Conservation (phyloP, 2,797 vertebrate species). For the Rhinophrynus dorsalis region DNA sequence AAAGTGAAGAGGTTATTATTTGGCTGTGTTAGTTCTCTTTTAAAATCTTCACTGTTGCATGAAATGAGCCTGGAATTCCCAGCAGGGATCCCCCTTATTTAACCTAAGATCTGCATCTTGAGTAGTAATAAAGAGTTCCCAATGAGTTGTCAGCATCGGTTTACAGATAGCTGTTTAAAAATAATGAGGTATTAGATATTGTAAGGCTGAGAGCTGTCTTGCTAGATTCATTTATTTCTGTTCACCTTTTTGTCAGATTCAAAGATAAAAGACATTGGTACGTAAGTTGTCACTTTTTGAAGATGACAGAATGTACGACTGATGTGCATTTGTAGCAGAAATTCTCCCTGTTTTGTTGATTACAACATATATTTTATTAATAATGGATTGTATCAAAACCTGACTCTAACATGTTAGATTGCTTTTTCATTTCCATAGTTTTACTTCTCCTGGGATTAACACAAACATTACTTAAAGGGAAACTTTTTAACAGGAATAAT, state of each 20-base stretch:
- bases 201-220: constrained; percentile 75
- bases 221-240: constrained; percentile 77
- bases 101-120: constrained; percentile 57
- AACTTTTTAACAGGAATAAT: too few relatives aligned
- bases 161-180: constrained; percentile 82
- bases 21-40: too few relatives aligned
- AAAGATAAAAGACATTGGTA: constrained; percentile 77
- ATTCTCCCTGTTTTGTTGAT: constrained; percentile 46
- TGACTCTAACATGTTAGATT: neutral
- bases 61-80: constrained; percentile 12
- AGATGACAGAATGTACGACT: constrained; percentile 73
- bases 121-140: constrained; percentile 76
- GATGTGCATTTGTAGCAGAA: constrained; percentile 63
- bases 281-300: constrained; percentile 77
- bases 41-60: neutral
- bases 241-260: constrained; percentile 78
- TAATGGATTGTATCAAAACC: constrained; percentile 23
- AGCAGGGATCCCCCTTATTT: constrained; percentile 2
- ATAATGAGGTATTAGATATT: constrained; percentile 81
- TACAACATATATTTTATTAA: constrained; percentile 20
- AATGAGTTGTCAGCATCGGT: constrained; percentile 77
- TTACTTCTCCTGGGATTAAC: too few relatives aligned
- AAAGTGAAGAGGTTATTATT: too few relatives aligned
- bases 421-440: too few relatives aligned
- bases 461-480: too few relatives aligned